Conservation (phyloP, 2,888 invertebrate species). For the Myopa tessellatipennis region DNA sequence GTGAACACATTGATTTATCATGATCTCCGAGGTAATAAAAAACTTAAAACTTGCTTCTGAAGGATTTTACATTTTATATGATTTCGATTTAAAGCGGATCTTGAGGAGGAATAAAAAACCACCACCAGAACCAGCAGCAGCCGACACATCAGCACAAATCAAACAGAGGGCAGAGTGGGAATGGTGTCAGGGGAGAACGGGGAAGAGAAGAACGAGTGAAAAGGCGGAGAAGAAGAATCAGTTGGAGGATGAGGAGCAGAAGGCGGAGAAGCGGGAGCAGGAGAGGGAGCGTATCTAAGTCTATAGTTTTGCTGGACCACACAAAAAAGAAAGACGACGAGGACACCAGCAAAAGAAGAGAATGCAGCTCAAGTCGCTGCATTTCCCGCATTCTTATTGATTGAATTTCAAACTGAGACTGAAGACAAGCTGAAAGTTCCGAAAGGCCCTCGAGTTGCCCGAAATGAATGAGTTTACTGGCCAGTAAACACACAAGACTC, state of each 20-base stretch:
- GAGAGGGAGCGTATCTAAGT: too few species aligned
- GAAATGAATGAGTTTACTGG: not conserved
- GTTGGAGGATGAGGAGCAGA: not conserved
- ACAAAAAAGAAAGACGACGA: not conserved
- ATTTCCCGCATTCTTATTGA: not conserved
- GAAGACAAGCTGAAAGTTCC: slow-evolving; percentile 1
- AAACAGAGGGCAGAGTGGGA: not conserved
- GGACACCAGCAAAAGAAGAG: not conserved
- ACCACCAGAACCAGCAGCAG: slow-evolving; percentile 8
- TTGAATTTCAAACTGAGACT: not conserved
- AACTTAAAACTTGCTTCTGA: slow-evolving; percentile 56
- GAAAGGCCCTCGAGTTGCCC: too few species aligned
- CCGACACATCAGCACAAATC: not conserved
- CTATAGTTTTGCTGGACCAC: too few species aligned
- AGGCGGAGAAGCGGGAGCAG: not conserved
- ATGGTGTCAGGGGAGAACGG: not conserved
- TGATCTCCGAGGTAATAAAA: slow-evolving; percentile 57
- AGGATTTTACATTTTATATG: slow-evolving; percentile 26
- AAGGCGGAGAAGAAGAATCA: not conserved
- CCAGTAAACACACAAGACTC: not conserved
- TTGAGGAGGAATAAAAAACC: not conserved
- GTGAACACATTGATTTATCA: slow-evolving; percentile 64
- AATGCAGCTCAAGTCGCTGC: not conserved
- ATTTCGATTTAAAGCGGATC: slow-evolving; percentile 22
- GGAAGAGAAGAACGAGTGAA: not conserved